These are phyloP conservation scores for Trichacis sp. DNA, from an alignment of 2,888 invertebrate genomes.

Conservation along the genomic window DNA sequence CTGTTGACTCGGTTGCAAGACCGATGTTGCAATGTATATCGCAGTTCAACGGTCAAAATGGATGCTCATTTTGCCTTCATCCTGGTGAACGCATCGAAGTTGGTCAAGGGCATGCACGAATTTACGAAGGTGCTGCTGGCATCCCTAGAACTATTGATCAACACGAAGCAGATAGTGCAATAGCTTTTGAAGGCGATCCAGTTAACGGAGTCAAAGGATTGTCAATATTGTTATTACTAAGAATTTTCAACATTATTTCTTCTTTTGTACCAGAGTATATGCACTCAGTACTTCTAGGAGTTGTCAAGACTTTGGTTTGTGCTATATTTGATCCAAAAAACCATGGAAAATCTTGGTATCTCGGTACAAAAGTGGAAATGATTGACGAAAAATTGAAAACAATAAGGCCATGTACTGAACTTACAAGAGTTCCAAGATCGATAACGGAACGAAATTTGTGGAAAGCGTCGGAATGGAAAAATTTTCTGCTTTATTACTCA, in stretches of 20 bases:
- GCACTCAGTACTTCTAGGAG: slow-evolving; percentile 16
- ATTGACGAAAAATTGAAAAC: slow-evolving; percentile 9
- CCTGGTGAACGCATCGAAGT: slow-evolving; percentile 11
- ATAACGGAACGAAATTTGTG: background rate
- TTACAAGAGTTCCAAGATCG: slow-evolving; percentile 10
- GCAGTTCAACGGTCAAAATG: slow-evolving; percentile 29
- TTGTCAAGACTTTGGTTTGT: background rate
- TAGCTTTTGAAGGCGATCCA: background rate
- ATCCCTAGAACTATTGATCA: slow-evolving; percentile 9
- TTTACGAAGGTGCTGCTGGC: slow-evolving; percentile 8
- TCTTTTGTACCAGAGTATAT: slow-evolving; percentile 26
- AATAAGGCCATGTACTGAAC: slow-evolving; percentile 13
- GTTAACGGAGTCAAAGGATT: slow-evolving; percentile 23
- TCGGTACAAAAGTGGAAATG: background rate
- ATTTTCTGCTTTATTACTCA: slow-evolving; percentile 7
- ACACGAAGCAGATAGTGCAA: slow-evolving; percentile 3
- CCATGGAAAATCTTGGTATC: slow-evolving; percentile 12
- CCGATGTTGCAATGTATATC: slow-evolving; percentile 13
- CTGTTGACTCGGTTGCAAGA: slow-evolving; percentile 22
- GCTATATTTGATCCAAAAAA: slow-evolving; percentile 2
- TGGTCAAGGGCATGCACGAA: slow-evolving; percentile 17
- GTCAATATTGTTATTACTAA: slow-evolving; percentile 7
- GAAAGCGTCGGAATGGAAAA: slow-evolving; percentile 7
- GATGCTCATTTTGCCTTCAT: slow-evolving; percentile 29
- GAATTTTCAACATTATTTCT: slow-evolving; percentile 15